Evolutionary conservation across 2,797 vertebrate species (phyloP), one percentile per base, ranked within the genome.

Genomic region (Trichosurus vulpecula): DNA sequence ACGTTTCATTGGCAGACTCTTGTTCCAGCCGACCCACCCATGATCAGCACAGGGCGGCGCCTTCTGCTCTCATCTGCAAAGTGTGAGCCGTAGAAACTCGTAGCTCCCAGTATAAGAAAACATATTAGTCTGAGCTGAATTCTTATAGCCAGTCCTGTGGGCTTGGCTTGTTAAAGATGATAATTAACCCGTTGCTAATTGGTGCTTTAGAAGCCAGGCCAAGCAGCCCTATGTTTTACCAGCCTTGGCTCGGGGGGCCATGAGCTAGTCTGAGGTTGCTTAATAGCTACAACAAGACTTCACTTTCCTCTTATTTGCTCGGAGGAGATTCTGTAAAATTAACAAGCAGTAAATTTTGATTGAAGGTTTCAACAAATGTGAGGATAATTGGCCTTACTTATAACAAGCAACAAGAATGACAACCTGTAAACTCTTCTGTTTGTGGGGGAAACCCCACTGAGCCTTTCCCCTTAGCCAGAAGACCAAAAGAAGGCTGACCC

Each of bases 311-410:
- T 98, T 98, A 98, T 98, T 98, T 98, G 98, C 98, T 98, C 97
- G 98, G 96, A 98, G 98, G 98, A 98, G 97, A 96, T 98, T 98
- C 98, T 93, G 96, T 99, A 98, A 98, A 98, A 98, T 99, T 98
- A 98, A 98, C 98, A 98, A 98, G 98, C 98, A 98, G 98, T 98
- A 98, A 98, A 98, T 97, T 98, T 95, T 98, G 98, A 98, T 97
- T 98, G 98, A 98, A 98, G 98, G 97, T 97, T 95, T 98, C 97
- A 97, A 96, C 97, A 98, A 98, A 98, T 98, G 98, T 98, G 98
- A 98, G 97, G 96, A 97, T 93, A 96, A 97, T 98, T 98, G 95
- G 96, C 92, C 97, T 53, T 93, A 96, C 98, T 97, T 98, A 96
- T 31, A 98, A 94, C 74, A 87, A 97, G 95, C 97, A 98, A 97